Evolutionary conservation across 2,113 vertebrate genomes (phyloP), one percentile per base, ranked within the genome.

Genomic region (Ictalurus punctatus): DNA sequence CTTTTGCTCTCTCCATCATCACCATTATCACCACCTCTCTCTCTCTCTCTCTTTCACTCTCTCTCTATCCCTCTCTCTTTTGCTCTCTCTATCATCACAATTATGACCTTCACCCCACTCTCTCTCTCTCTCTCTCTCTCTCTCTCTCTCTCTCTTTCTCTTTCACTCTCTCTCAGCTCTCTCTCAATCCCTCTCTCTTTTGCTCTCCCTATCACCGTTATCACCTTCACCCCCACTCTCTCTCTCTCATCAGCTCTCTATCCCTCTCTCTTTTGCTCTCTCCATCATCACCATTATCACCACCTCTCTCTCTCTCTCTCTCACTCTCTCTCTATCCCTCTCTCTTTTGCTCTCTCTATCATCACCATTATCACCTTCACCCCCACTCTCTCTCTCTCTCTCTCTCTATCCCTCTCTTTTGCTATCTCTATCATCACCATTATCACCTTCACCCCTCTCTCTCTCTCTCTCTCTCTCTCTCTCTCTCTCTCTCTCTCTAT

Each of bases 1-100:
- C 10, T n/a, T 2, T 67, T 6, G 12, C 1, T 10, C 6, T 27
- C n/a, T 6, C n/a, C 17, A 7, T 14, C 12, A 4, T 30, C 65
- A 30, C 5, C 1, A 0, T 71, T 4, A n/a, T 71, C 9, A 3
- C 0, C 4, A 6, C 17, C n/a, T 34, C n/a, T 6, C n/a, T 5
- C 1, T 69, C 14, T 6, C 67, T 71, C 67, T 16, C n/a, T 16
- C 67, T 30, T 14, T 1, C n/a, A 5, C n/a, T 30, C 65, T 65
- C 25, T 44, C 40, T 21, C 30, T 8, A 0, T 16, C 30, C 37
- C 69, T 17, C 69, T 19, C 71, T 73, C 71, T 40, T 0, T 74
- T 34, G 9, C 34, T 2, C 71, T 21, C 17, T 5, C 30, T 30
- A 48, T 48, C 6, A 8, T 48, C 7, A 48, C 7, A 6, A n/a